These are phyloP conservation scores for Beroe forskalii DNA, from an alignment of 37 sponge, comb jelly and placozoan species.

Conservation along the genomic window DNA sequence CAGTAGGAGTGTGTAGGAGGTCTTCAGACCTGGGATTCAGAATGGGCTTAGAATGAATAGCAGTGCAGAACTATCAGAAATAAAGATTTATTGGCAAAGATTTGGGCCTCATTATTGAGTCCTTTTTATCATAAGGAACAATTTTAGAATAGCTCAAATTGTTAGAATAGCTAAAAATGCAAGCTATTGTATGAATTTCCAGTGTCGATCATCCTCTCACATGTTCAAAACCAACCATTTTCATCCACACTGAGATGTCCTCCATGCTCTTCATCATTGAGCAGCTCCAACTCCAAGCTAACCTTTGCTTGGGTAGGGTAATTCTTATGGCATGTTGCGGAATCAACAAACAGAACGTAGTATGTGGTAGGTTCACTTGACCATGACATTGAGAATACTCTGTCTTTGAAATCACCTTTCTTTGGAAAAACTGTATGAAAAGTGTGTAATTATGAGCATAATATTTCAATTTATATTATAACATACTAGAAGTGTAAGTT, in stretches of 20 bases:
- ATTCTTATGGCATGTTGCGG: slow-evolving; percentile 14
- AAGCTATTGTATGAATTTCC: too few species aligned
- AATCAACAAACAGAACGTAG: slow-evolving; percentile 60
- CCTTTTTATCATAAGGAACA: too few species aligned
- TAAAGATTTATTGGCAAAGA: too few species aligned
- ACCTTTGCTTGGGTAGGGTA: slow-evolving; percentile 39
- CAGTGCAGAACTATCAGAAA: too few species aligned
- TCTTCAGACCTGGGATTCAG: slow-evolving; percentile 3
- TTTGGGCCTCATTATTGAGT: too few species aligned
- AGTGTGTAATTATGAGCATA: too few species aligned
- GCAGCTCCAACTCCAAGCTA: neutral
- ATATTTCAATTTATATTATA: too few species aligned
- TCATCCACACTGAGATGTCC: slow-evolving; percentile 37
- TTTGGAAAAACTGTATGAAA: slow-evolving; percentile 38
- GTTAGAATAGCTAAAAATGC: too few species aligned
- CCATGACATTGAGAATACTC: slow-evolving; percentile 30
- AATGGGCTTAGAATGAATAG: too few species aligned
- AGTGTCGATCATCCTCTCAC: too few species aligned
- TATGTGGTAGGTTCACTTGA: slow-evolving; percentile 8
- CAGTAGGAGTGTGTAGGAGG: slow-evolving; percentile 8
- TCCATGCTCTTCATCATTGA: slow-evolving; percentile 31
- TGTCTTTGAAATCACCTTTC: slow-evolving; percentile 25
- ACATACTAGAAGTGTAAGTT: too few species aligned
- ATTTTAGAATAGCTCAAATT: too few species aligned
- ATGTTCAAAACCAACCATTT: slow-evolving; percentile 8